Conservation (phyloP, 2,113 vertebrate species). For the Melanerpes aurifrons region DNA sequence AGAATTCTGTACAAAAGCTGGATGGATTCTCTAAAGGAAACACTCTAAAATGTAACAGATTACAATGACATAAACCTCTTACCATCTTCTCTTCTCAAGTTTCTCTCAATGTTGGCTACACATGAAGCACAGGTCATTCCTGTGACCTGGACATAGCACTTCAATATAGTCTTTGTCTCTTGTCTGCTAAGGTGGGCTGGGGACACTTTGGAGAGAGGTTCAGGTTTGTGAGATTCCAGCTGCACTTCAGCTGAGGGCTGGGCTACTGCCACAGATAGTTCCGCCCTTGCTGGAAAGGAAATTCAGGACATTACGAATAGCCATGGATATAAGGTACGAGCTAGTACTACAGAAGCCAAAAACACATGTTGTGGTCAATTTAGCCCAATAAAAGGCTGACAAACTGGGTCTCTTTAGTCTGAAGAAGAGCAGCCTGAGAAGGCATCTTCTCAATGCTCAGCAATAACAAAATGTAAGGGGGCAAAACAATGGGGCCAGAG, state of each 20-base stretch:
- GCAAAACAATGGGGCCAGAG: no score
- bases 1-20: neutral
- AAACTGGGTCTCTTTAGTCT: no score
- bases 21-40: neutral
- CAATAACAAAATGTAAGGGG: no score
- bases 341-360: neutral
- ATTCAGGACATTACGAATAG: neutral
- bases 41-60: neutral
- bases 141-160: constrained; percentile 93
- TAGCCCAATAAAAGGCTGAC: neutral
- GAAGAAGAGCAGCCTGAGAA: no score
- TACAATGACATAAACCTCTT: constrained; percentile 28
- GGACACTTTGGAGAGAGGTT: neutral
- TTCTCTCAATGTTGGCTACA: constrained; percentile 96
- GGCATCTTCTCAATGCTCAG: no score
- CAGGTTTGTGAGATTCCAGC: constrained; percentile 41
- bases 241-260: constrained; percentile 37
- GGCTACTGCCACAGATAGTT: constrained; percentile 36
- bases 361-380: neutral
- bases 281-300: constrained; percentile 24
- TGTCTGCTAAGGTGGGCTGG: constrained; percentile 14
- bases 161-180: constrained; percentile 75
- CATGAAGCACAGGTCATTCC: constrained; percentile 99
- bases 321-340: neutral
- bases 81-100: constrained; percentile 93